Conservation (phyloP, 2,113 vertebrate genomes). For the Neodontobutis hainanensis region DNA sequence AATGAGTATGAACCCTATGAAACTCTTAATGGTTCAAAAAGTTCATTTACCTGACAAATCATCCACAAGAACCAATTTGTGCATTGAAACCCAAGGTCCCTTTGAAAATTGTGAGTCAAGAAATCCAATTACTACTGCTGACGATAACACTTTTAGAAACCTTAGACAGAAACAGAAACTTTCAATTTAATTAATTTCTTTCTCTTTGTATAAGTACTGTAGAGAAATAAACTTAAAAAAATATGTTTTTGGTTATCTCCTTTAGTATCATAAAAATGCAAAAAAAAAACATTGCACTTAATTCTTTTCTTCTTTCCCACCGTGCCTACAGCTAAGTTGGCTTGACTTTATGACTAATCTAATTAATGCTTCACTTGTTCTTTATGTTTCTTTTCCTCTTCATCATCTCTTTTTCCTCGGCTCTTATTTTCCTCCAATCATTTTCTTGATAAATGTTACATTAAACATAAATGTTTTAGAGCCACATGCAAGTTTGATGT, state of each 20-base stretch:
- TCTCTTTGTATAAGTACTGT: no score
- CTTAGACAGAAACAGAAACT: no score
- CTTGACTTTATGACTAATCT: conserved; percentile 24
- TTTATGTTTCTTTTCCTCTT: conserved; percentile 14
- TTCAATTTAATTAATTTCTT: no score
- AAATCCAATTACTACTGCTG: no score
- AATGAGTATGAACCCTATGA: no score
- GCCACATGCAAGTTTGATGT: conserved; percentile 73
- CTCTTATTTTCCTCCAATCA: conserved; percentile 11
- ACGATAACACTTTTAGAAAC: no score
- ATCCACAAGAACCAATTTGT: no score
- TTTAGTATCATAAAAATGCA: neutral
- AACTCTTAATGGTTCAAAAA: no score
- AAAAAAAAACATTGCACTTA: neutral
- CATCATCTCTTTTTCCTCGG: conserved; percentile 24
- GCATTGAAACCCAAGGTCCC: no score
- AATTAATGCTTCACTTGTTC: conserved; percentile 4
- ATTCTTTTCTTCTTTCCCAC: neutral
- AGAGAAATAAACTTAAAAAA: no score
- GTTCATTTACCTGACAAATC: no score
- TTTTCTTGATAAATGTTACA: conserved; percentile 73
- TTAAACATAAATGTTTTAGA: conserved; percentile 72
- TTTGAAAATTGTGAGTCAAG: no score
- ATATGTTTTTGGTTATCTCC: neutral
- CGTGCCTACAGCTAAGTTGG: neutral